Base-by-base conservation (phyloP, 2,888 invertebrate genomes). In the Lycaena phlaeas region DNA sequence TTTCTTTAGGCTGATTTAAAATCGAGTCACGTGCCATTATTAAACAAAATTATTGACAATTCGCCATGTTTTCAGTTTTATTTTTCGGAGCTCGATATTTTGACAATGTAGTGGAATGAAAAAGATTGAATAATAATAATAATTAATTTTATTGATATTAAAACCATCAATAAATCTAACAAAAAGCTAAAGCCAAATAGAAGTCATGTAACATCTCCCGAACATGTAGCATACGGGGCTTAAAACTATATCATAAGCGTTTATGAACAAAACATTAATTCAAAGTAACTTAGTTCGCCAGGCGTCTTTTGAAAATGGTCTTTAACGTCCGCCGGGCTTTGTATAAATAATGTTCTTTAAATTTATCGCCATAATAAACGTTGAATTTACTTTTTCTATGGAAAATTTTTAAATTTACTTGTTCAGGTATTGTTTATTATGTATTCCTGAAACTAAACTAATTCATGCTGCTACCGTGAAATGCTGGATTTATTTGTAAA, bases 291-390 rank as follows among this genome's bases (percentile, higher is more conserved):
- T 64, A 69, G 70, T 74, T 70, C 67, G 69, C 64, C 58, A 61
- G 60, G 59, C 67, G 68, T 70, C 72, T 71, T 68, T 74, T 68
- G 68, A 67, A 76, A 79, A 74, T 69, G 77, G 77, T 71, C 73
- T 70, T 73, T 77, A 75, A 73, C 72, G 79, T 81, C 81, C 64
- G 59, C 68, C 64, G 64, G 67, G 82, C 81, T 84, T 79, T 81
- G 70, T 70, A 75, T 75, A 78, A 81, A 81, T 82, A 81, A 79
- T 79, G 81, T 76, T 74, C 68, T 64, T 65, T 63, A 73, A 82
- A 84, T 82, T 84, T 82, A 84, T 81, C 60, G 74, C 70, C 57
- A 69, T 75, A 79, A 81, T 81, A 79, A 81, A 81, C 74, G 78
- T 68, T 64, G 58, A 64, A 65, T 66, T 69, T 71, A 71, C 75